Percentiles rank a stretch among this genome's conserved stretches.
phyloP scores from a whole-genome alignment of 2,797 vertebrate genomes.

The Sebastes baramenuke region DNA sequence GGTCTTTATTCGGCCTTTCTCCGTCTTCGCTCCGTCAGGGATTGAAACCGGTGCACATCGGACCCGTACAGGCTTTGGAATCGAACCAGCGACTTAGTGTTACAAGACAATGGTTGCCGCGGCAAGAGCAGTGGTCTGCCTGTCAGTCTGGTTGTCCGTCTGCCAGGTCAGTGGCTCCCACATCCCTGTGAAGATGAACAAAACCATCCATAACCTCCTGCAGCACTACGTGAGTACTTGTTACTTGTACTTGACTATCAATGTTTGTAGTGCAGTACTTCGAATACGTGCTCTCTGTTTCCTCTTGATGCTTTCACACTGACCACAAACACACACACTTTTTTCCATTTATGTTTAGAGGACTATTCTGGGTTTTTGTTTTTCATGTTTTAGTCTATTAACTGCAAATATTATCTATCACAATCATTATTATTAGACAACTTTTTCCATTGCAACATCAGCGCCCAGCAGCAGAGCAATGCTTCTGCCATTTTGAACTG shows the following conservation, averaged over 20 bases:
- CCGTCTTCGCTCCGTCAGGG: background rate
- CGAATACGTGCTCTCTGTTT: conserved; percentile 3
- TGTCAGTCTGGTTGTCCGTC: conserved; percentile 38
- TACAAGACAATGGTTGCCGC: conserved; percentile 17
- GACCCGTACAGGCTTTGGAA: background rate
- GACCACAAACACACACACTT: conserved; percentile 37
- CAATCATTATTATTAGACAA: background rate
- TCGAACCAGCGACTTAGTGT: background rate
- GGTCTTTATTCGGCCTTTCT: background rate
- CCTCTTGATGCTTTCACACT: conserved; percentile 17
- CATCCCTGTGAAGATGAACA: conserved; percentile 42
- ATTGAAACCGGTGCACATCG: background rate
- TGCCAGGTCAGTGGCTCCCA: conserved; percentile 32
- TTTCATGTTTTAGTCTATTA: background rate
- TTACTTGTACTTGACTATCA: background rate
- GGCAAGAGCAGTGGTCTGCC: conserved; percentile 17
- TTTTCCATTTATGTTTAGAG: background rate
- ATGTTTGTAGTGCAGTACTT: background rate
- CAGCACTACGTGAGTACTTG: conserved; percentile 67
- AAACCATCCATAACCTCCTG: conserved; percentile 59
- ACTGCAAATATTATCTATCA: background rate
- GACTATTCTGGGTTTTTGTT: background rate
- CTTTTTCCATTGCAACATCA: background rate
- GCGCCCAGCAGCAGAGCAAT: too few species aligned
- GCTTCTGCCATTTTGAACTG: too few species aligned